Evolutionary conservation across 2,888 invertebrate genomes (phyloP), one percentile per base, ranked within the genome.

Genomic region (Iphiclides podalirius): DNA sequence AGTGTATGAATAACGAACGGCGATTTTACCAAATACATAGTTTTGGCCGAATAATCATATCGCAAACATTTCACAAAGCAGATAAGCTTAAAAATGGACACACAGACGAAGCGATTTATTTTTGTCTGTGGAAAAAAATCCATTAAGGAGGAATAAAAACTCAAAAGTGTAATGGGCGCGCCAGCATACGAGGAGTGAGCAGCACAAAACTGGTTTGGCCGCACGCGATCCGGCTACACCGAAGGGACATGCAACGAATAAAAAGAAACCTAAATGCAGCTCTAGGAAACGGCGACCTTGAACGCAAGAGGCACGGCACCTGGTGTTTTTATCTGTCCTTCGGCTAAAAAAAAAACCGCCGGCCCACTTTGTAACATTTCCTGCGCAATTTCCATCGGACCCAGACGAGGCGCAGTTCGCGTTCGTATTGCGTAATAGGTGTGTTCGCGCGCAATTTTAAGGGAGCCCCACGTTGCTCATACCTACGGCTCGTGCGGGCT

Each of bases 261-360:
- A 88, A 87, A 88, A 83, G 73, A 84, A 79, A 79, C 79, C 82
- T 79, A 87, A 78, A 85, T 85, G 87, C 86, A 87, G 76, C 87
- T 84, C 87, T 87, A 88, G 86, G 87, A 87, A 87, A 81, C 71
- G 77, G 81, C 85, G 79, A 79, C 87, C 88, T 88, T 88, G 87
- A 72, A 76, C 77, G 72, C 81, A 79, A 79, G 75, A 79, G 82
- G 77, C 82, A 72, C 65, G 80, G 84, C 88, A 88, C 85, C 87
- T 88, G 87, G 87, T 76, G 86, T 87, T 85, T 83, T 88, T 86
- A 77, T n/a, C n/a, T 82, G 79, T 76, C 79, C 80, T 83, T 85
- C 75, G 67, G 28, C 28, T 2, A 2, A 8, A 9, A 9, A 75
- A 78, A 77, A 82, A 77, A 75, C 80, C 77, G 83, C 83, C 72